These are phyloP conservation scores for Drosophila peninsularis DNA, from an alignment of 2,888 invertebrate species.

Conservation along the genomic window DNA sequence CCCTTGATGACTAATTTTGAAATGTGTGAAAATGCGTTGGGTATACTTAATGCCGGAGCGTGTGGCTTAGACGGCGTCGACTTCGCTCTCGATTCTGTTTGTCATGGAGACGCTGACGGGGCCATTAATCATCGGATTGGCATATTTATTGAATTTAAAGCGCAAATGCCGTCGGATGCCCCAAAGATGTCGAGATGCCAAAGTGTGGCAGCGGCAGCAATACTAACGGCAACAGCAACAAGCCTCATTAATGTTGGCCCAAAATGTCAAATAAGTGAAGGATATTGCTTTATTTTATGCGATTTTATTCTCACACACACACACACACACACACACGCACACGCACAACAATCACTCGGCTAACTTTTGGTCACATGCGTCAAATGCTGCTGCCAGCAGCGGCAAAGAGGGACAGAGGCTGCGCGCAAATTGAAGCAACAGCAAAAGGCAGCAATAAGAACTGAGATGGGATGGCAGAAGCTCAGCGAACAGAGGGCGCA, in stretches of 20 bases:
- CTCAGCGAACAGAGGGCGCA: background rate
- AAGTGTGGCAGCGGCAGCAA: slow-evolving; percentile 16
- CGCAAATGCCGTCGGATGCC: slow-evolving; percentile 17
- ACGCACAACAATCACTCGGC: slow-evolving; percentile 20
- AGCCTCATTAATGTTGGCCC: slow-evolving; percentile 65
- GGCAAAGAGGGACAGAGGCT: slow-evolving; percentile 30
- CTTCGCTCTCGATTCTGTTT: slow-evolving; percentile 30
- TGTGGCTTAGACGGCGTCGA: slow-evolving; percentile 31
- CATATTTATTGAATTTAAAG: slow-evolving; percentile 64
- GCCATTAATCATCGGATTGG: slow-evolving; percentile 57
- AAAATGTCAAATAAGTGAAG: slow-evolving; percentile 78
- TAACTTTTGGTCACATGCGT: slow-evolving; percentile 39
- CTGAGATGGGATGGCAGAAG: slow-evolving; percentile 7
- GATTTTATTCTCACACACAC: slow-evolving; percentile 63
- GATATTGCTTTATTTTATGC: slow-evolving; percentile 77
- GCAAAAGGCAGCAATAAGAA: slow-evolving; percentile 19
- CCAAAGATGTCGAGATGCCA: slow-evolving; percentile 31
- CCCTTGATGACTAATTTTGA: slow-evolving; percentile 48
- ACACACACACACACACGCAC: slow-evolving; percentile 22
- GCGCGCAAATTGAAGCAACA: slow-evolving; percentile 47
- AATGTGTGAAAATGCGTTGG: slow-evolving; percentile 17
- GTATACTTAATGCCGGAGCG: slow-evolving; percentile 20
- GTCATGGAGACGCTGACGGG: slow-evolving; percentile 19
- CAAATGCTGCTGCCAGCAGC: slow-evolving; percentile 34
- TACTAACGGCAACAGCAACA: slow-evolving; percentile 31